These are phyloP conservation scores for Hylaeus anthracinus DNA, from an alignment of 1,140 invertebrate species.

Conservation along the genomic window DNA sequence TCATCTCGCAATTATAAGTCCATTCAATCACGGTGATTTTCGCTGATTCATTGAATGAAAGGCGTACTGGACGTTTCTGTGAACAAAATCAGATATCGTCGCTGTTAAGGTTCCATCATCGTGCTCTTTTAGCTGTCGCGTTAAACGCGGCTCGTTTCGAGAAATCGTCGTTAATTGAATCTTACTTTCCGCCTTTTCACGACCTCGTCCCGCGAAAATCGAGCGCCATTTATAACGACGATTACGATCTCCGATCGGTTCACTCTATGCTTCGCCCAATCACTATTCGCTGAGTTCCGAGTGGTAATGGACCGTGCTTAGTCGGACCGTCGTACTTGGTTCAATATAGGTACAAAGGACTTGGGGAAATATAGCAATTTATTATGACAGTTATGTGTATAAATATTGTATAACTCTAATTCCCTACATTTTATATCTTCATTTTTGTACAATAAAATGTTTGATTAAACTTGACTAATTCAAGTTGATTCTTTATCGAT, in stretches of 20 bases:
- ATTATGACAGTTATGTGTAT: no score
- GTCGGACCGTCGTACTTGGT: conserved; percentile 27
- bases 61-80: no score
- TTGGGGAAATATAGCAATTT: no score
- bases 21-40: background rate
- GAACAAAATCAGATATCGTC: background rate
- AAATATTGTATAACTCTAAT: no score
- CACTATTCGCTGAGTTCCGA: background rate
- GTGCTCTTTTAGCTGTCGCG: background rate
- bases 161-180: conserved; percentile 1
- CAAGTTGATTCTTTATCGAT: no score
- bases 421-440: no score
- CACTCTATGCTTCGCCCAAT: background rate
- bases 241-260: background rate
- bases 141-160: background rate
- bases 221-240: background rate
- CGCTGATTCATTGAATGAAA: background rate
- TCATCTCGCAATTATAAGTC: background rate
- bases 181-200: background rate
- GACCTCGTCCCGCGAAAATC: background rate
- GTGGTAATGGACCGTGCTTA: background rate
- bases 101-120: background rate
- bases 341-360: conserved; percentile 51
- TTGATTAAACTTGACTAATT: no score
- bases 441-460: no score